Percentiles rank a stretch among this genome's conserved stretches.
Evolutionary conservation across 2,797 vertebrate species (phyloP).

Genomic region (Myripristis jacobus): DNA sequence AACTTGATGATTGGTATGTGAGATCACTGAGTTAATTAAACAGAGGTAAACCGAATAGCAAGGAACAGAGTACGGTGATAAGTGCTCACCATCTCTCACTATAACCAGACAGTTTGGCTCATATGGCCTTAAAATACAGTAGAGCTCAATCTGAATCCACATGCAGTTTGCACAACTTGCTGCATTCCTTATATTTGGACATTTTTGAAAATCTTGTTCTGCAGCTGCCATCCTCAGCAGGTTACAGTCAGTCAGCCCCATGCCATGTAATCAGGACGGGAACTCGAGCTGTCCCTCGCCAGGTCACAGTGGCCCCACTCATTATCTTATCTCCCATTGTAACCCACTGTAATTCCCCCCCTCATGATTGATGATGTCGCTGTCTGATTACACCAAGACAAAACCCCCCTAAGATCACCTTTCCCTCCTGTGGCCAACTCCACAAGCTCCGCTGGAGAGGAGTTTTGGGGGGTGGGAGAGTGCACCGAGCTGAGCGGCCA

Average conservation of each 20-base stretch:
- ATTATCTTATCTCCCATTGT: slow-evolving; percentile 83
- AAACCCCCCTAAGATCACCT: slow-evolving; percentile 77
- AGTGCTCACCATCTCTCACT: no score
- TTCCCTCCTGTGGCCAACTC: slow-evolving; percentile 70
- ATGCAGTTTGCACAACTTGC: no score
- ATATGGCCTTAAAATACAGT: no score
- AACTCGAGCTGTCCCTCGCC: slow-evolving; percentile 74
- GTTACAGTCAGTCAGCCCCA: slow-evolving; percentile 34
- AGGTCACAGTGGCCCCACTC: slow-evolving; percentile 71
- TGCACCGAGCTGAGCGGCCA: neutral
- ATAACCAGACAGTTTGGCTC: no score
- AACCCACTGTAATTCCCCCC: slow-evolving; percentile 78
- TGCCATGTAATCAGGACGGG: slow-evolving; percentile 73
- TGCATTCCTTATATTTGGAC: no score
- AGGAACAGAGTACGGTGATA: no score
- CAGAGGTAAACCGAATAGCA: no score
- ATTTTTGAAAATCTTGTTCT: no score
- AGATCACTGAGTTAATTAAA: no score
- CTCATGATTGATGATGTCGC: slow-evolving; percentile 82
- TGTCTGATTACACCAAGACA: slow-evolving; percentile 83
- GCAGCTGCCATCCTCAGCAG: slow-evolving; percentile 18
- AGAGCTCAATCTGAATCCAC: no score
- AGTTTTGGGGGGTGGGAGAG: neutral
- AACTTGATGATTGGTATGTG: no score
- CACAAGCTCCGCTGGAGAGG: slow-evolving; percentile 31